Conservation (phyloP, 2,113 vertebrate species). For the Synodontis membranacea region DNA sequence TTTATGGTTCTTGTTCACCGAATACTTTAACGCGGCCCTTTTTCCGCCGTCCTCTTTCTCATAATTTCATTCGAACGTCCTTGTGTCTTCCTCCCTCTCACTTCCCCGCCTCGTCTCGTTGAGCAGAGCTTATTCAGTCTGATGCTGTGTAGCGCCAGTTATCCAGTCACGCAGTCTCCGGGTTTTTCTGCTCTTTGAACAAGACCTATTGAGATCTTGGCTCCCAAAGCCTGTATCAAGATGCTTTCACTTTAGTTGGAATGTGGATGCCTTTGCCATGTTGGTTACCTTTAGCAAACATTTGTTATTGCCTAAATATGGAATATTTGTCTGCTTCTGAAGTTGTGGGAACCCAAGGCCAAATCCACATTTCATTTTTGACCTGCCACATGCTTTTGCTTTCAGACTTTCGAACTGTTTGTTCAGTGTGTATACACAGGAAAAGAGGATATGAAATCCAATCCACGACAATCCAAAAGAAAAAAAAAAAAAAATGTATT, state of each 20-base stretch:
- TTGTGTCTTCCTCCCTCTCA: neutral
- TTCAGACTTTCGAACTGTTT: neutral
- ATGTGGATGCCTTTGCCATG: constrained; percentile 1
- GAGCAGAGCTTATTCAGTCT: neutral
- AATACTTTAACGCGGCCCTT: neutral
- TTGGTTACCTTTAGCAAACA: constrained; percentile 15
- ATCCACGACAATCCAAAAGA: neutral
- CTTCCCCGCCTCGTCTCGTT: neutral
- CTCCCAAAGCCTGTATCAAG: neutral
- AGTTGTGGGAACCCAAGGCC: neutral
- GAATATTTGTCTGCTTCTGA: neutral
- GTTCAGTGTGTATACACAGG: neutral
- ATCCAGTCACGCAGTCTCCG: neutral
- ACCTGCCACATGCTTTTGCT: neutral
- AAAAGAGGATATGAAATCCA: neutral
- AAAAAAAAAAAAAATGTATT: too few relatives aligned
- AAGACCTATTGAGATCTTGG: neutral
- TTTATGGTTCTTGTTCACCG: neutral
- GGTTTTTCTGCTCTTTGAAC: neutral
- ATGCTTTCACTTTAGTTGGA: constrained; percentile 1
- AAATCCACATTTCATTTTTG: neutral
- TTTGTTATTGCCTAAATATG: constrained; percentile 35
- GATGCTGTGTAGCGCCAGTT: neutral
- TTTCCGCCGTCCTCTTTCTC: neutral
- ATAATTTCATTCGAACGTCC: neutral